These are phyloP conservation scores for Andrena fulva DNA, from an alignment of 2,888 invertebrate species.

Conservation along the genomic window DNA sequence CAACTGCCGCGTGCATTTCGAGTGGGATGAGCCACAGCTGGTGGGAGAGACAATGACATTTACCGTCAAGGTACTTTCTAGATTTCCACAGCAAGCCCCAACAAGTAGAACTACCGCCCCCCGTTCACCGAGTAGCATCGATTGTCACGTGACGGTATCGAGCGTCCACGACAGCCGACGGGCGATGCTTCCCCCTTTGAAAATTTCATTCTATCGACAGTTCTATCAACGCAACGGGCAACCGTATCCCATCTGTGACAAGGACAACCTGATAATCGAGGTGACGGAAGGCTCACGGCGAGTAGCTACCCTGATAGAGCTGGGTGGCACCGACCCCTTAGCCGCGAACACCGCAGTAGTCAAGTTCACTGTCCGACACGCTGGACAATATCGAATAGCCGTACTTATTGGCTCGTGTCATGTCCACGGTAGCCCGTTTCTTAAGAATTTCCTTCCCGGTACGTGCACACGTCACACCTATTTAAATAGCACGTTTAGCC, in stretches of 20 bases:
- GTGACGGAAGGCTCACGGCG: conserved; percentile 94
- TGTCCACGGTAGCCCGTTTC: conserved; percentile 94
- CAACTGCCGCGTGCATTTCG: conserved; percentile 94
- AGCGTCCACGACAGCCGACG: not conserved
- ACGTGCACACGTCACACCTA: conserved; percentile 30
- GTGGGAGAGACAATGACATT: conserved; percentile 97
- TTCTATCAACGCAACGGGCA: conserved; percentile 97
- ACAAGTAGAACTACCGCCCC: not conserved
- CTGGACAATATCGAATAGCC: conserved; percentile 95
- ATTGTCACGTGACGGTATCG: not conserved
- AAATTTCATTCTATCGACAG: conserved; percentile 81
- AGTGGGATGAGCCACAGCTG: conserved; percentile 95
- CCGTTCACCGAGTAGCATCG: not conserved
- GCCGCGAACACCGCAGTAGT: conserved; percentile 94
- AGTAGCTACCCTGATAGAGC: conserved; percentile 93
- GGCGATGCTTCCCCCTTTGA: not conserved
- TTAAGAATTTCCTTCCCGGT: conserved; percentile 92
- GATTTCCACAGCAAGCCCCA: not conserved
- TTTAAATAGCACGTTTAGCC: not conserved
- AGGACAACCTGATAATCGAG: conserved; percentile 94
- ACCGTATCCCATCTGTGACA: conserved; percentile 97
- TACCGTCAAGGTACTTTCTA: conserved; percentile 88
- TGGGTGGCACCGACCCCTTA: conserved; percentile 94
- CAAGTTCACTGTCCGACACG: conserved; percentile 96
- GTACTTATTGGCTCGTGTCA: conserved; percentile 93